Evolutionary conservation across 2,888 invertebrate species (phyloP).

Genomic region (Idaea aversata): DNA sequence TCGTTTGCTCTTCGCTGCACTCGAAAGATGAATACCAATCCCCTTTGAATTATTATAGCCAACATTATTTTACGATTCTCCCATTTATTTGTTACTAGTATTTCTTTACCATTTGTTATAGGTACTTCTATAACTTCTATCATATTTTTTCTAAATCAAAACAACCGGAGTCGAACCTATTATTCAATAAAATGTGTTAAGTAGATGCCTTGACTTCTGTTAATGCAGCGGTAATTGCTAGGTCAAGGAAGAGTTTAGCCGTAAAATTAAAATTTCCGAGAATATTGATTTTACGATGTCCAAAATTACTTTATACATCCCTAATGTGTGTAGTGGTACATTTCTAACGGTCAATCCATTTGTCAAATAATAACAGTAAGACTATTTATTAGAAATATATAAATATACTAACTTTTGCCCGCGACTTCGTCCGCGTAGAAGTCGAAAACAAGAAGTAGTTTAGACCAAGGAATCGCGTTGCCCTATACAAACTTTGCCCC

Average conservation of each 20-base stretch:
- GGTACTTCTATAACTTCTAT: constrained; percentile 26
- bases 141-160: constrained; percentile 19
- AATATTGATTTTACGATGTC: constrained; percentile 14
- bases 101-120: constrained; percentile 24
- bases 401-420: too few species aligned
- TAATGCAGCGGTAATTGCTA: constrained; percentile 34
- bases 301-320: not conserved
- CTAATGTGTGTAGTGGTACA: constrained; percentile 16
- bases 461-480: too few species aligned
- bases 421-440: too few species aligned
- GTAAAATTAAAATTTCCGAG: constrained; percentile 35
- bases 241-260: constrained; percentile 45
- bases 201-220: constrained; percentile 33
- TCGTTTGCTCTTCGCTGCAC: constrained; percentile 44
- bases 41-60: constrained; percentile 26
- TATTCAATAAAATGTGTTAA: constrained; percentile 36
- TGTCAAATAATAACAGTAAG: constrained; percentile 31
- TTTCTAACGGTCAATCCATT: constrained; percentile 44
- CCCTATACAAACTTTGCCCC: too few species aligned
- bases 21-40: constrained; percentile 23
- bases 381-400: constrained; percentile 19
- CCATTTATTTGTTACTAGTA: constrained; percentile 21
- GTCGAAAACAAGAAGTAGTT: too few species aligned
- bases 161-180: constrained; percentile 20
- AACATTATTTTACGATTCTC: constrained; percentile 24